Percentiles rank a stretch among this genome's conserved stretches.
These are phyloP conservation scores for Scolopax mira DNA, from an alignment of 2,113 vertebrate genomes.

Conservation along the genomic window DNA sequence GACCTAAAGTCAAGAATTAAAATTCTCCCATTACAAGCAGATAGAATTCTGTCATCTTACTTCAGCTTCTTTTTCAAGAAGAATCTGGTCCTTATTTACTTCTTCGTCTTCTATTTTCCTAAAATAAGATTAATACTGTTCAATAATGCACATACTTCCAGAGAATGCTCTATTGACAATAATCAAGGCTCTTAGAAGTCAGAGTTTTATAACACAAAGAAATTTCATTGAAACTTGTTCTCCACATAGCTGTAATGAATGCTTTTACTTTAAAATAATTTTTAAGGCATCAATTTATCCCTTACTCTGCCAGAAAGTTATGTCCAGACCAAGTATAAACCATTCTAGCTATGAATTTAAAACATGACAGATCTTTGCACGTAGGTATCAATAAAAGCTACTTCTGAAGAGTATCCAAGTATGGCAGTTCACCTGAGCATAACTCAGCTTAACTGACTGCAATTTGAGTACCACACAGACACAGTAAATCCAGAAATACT, in stretches of 20 bases:
- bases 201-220: not conserved
- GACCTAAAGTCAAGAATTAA: not conserved
- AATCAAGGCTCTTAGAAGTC: not conserved
- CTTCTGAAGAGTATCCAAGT: not conserved
- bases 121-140: not conserved
- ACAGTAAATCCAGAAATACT: not conserved
- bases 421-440: not conserved
- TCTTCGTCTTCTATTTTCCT: conserved; percentile 95
- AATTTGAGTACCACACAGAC: not conserved
- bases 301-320: not conserved
- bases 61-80: conserved; percentile 98
- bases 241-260: not conserved
- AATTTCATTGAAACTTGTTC: not conserved
- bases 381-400: not conserved
- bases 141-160: not conserved
- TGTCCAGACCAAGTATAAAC: not conserved
- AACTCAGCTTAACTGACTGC: not conserved
- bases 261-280: not conserved
- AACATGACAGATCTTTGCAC: not conserved
- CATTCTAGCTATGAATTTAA: not conserved
- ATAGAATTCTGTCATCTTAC: conserved; percentile 66
- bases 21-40: not conserved
- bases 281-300: not conserved
- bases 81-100: conserved; percentile 95
- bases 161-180: not conserved